Evolutionary conservation across 92 coral and sea anemone species (phyloP), one percentile per base, ranked within the genome.

Genomic region (Epizoanthus fatuus): DNA sequence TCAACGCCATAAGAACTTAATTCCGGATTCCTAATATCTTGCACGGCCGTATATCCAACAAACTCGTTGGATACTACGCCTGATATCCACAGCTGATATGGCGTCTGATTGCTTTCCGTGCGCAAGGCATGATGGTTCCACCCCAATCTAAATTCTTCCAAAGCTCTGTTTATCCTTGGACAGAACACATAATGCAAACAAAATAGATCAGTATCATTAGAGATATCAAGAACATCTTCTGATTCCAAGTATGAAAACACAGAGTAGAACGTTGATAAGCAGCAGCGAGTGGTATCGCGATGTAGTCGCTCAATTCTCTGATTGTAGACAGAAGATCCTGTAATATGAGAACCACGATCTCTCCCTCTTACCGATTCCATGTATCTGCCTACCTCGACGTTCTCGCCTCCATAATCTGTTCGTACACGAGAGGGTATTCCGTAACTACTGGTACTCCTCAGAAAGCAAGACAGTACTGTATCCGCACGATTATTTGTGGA

Each of bases 11-110:
- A 88, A 65, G 7, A 39, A 54, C 12, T 37, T 66, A 78, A 15
- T 39, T 88, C 86, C 5, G 86, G 86, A 58, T 76, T 84, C 42
- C 51, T 73, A 4, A 89, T 84, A 35, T 89, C 89, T 25, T 84
- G 66, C n/a, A 89, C 88, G 2, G 86, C 93, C 15, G 93, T 89
- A 63, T 88, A 88, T 19, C 92, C 88, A 4, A 25, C 8, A 39
- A 47, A 81, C 11, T 83, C 92, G 54, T 14, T 59, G 72, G 84
- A 53, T 15, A 88, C 20, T 2, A 88, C 88, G 1, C 88, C 88
- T 7, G 84, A 12, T 57, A 89, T 84, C 93, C 93, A 86, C 10
- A 53, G 13, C 25, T 78, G 79, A 37, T 78, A 90, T 1, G 93
- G 87, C 1, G 93, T 72, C 12, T 56, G 83, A 16, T 85, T 90